Base-by-base conservation (phyloP, 2,797 vertebrate species). In the Nannoperca australis region DNA sequence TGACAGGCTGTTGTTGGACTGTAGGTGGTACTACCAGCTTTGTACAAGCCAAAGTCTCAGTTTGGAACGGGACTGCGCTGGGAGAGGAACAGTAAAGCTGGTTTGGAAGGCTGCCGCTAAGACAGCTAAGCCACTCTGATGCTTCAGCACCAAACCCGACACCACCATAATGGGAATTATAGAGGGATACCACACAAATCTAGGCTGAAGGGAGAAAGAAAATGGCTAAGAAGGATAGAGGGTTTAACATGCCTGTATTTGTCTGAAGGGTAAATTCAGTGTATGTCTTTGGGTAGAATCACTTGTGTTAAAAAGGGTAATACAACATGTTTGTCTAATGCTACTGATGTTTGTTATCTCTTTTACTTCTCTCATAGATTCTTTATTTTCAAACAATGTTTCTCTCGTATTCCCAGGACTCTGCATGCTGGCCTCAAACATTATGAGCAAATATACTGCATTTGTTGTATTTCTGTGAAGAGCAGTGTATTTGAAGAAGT, bases 71-170 rank as follows among this genome's bases (percentile, higher is more conserved):
- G 73, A 74, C 72, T 63, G 59, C 63, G 67, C 66, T 74, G 49
- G 62, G 73, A 88, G 88, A 86, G 66, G 88, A 92, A 90, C 84
- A 83, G 74, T 82, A 89, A 90, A 91, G 84, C 90, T 76, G 74
- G 67, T 71, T 88, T 90, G 91, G 90, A 90, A 78, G 50, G 70
- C 73, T 83, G 84, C 88, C 66, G 40, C 79, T 84, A 88, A 92
- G 87, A 87, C 90, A 89, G 88, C 76, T 93, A 92, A 93, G 90
- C 88, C 83, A 81, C 75, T 91, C 86, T 83, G 83, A 91, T 88
- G 89, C 79, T 90, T 89, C 80, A 76, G 74, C 83, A 89, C 78
- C 85, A 87, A 89, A 91, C 85, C 81, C 85, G 84, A 82, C 85
- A 87, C 81, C 78, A 80, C 70, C 82, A 92, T 85, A 81, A 89